Conservation (phyloP, 1,140 invertebrate genomes). For the Ceratoteleas bidentatus region DNA sequence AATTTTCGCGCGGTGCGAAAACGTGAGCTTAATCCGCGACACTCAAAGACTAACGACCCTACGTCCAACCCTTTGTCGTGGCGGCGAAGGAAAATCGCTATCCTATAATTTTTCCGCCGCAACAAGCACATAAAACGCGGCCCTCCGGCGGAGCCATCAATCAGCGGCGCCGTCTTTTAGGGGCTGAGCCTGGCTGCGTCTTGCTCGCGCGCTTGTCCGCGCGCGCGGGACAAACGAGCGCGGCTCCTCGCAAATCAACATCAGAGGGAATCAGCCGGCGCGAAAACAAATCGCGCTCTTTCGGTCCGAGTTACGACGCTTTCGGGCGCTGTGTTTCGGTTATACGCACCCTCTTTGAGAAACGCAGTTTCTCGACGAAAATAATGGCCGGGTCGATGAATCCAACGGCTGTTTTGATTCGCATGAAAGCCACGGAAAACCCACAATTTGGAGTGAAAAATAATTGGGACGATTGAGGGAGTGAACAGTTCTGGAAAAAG, state of each 20-base stretch:
- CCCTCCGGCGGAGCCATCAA: constrained; percentile 30
- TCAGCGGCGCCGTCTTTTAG: constrained; percentile 32
- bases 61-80: constrained; percentile 32
- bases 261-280: constrained; percentile 3
- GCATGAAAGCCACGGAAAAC: too few relatives aligned
- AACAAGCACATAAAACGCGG: constrained; percentile 34
- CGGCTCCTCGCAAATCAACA: constrained; percentile 25
- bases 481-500: too few relatives aligned
- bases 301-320: constrained; percentile 1
- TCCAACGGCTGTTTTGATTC: too few relatives aligned
- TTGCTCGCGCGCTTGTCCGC: constrained; percentile 14
- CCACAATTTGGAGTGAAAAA: too few relatives aligned
- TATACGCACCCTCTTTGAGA: background rate
- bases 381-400: too few relatives aligned
- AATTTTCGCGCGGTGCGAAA: constrained; percentile 4
- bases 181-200: constrained; percentile 9
- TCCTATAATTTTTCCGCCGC: constrained; percentile 36
- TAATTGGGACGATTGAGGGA: too few relatives aligned
- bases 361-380: too few relatives aligned
- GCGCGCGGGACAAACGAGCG: background rate
- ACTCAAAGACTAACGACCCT: constrained; percentile 39
- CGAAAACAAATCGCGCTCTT: constrained; percentile 9
- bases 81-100: constrained; percentile 30
- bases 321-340: constrained; percentile 1
- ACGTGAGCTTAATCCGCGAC: constrained; percentile 19